Percentiles rank a stretch among this genome's conserved stretches.
Evolutionary conservation across 2,888 invertebrate genomes (phyloP).

Genomic region (Leptothorax acervorum): DNA sequence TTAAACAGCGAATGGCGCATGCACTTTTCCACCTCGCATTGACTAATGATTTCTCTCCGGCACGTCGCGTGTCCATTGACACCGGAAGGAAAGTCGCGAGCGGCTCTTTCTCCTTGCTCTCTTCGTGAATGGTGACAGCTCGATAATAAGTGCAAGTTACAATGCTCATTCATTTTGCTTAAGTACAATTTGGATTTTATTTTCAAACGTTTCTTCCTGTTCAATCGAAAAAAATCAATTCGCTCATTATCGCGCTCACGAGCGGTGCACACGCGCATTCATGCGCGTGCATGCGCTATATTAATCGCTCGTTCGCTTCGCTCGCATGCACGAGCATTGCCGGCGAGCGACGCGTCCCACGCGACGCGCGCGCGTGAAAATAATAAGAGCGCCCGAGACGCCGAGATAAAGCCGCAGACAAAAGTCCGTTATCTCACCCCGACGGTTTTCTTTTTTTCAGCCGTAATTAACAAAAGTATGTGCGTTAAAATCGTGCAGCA

Average conservation of each 20-base stretch:
- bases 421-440: slow-evolving; percentile 61
- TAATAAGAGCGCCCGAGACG: slow-evolving; percentile 50
- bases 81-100: slow-evolving; percentile 33
- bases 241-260: slow-evolving; percentile 51
- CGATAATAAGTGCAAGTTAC: background rate
- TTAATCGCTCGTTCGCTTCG: slow-evolving; percentile 30
- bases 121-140: background rate
- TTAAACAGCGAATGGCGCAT: background rate
- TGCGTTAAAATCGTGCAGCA: background rate
- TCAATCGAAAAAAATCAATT: background rate
- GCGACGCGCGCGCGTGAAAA: slow-evolving; percentile 58
- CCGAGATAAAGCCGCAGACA: slow-evolving; percentile 19
- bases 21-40: background rate
- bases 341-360: slow-evolving; percentile 47
- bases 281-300: slow-evolving; percentile 14
- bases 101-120: slow-evolving; percentile 7
- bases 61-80: slow-evolving; percentile 57
- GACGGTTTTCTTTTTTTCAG: slow-evolving; percentile 42
- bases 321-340: background rate
- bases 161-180: slow-evolving; percentile 13
- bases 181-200: background rate
- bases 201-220: background rate
- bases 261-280: slow-evolving; percentile 1
- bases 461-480: slow-evolving; percentile 55
- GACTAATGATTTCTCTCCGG: slow-evolving; percentile 29